Conservation (phyloP, 2,797 vertebrate species). For the Myotis vivesi region DNA sequence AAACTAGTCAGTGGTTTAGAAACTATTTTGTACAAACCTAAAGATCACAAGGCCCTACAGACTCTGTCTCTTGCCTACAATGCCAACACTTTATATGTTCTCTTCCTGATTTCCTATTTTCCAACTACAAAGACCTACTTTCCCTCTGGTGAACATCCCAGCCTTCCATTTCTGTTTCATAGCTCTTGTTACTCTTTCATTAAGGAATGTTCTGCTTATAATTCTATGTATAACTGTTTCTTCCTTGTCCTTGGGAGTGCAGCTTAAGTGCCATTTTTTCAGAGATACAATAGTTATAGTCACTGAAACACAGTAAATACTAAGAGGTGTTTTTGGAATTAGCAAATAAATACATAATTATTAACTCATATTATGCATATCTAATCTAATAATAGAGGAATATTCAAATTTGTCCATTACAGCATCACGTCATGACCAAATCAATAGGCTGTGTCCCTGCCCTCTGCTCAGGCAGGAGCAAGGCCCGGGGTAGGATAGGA, state of each 20-base stretch:
- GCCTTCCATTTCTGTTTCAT: neutral
- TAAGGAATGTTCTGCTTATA: neutral
- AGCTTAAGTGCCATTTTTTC: neutral
- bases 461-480: no score
- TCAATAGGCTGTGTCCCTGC: no score
- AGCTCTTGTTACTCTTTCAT: neutral
- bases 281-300: neutral
- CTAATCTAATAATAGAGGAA: no score
- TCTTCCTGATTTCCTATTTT: neutral
- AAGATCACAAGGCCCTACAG: neutral
- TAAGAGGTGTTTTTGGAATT: neutral
- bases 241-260: neutral
- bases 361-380: neutral
- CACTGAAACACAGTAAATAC: neutral
- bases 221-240: neutral
- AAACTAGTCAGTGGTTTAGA: neutral
- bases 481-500: no score
- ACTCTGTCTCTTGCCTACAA: neutral
- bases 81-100: rapidly evolving
- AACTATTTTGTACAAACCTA: neutral
- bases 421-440: no score
- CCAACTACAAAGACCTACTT: neutral
- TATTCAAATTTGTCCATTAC: no score
- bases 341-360: neutral
- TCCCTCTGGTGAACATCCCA: neutral